Evolutionary conservation across 2,888 invertebrate species (phyloP).

Genomic region (Drosophila paramelanica): DNA sequence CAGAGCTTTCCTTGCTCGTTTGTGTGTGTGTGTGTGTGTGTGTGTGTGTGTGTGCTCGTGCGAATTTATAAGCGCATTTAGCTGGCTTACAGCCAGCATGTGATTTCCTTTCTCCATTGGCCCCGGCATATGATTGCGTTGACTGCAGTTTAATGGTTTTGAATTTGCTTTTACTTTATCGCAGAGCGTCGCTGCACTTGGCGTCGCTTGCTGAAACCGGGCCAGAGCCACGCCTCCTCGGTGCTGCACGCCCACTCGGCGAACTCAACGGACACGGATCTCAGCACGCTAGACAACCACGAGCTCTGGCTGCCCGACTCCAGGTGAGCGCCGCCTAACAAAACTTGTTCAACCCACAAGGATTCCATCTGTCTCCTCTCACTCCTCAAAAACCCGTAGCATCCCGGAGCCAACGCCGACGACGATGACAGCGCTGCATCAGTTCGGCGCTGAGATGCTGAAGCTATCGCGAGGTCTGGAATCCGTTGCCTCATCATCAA

Average conservation of each 20-base stretch:
- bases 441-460: slow-evolving; percentile 94
- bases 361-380: slow-evolving; percentile 1
- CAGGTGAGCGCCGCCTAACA: slow-evolving; percentile 84
- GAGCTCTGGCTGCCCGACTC: slow-evolving; percentile 92
- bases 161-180: slow-evolving; percentile 14
- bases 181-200: slow-evolving; percentile 92
- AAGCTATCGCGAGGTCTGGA: slow-evolving; percentile 92
- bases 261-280: slow-evolving; percentile 93
- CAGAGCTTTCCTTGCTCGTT: slow-evolving; percentile 11
- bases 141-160: slow-evolving; percentile 33
- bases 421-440: slow-evolving; percentile 93
- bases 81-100: slow-evolving; percentile 40
- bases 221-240: slow-evolving; percentile 84
- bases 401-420: slow-evolving; percentile 91
- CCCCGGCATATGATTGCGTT: slow-evolving; percentile 19
- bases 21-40: slow-evolving; percentile 5
- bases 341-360: neutral
- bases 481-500: slow-evolving; percentile 87
- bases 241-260: slow-evolving; percentile 90
- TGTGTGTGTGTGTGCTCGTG: slow-evolving; percentile 26
- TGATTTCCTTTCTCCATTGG: slow-evolving; percentile 22
- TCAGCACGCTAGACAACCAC: slow-evolving; percentile 93
- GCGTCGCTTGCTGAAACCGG: slow-evolving; percentile 88
- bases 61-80: slow-evolving; percentile 65
- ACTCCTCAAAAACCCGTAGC: slow-evolving; percentile 58